A percentile compares a stretch with the other conserved stretches of the same genome.
These are phyloP conservation scores for Acanthurus lineatus DNA, from an alignment of 2,797 vertebrate species.

Conservation along the genomic window DNA sequence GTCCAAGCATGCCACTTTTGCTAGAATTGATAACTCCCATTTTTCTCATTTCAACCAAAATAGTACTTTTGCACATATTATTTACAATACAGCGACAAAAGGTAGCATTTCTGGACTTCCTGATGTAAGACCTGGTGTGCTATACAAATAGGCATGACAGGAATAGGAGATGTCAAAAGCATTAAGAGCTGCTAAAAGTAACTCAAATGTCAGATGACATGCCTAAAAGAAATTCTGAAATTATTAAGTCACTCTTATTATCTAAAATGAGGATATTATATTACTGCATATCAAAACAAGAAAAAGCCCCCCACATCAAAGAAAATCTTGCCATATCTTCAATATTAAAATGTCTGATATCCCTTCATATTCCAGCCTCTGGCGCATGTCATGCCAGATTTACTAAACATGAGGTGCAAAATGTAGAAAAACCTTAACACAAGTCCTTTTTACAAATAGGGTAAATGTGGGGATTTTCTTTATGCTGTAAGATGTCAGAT, in stretches of 20 bases:
- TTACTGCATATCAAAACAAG: conserved; percentile 28
- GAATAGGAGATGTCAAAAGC: not conserved
- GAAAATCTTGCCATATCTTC: conserved; percentile 4
- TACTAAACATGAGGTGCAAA: conserved; percentile 32
- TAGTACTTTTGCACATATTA: not conserved
- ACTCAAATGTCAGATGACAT: not conserved
- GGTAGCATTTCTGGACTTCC: not conserved
- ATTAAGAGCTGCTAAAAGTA: not conserved
- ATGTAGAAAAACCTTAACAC: not conserved
- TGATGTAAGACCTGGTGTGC: not conserved
- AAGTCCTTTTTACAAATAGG: not conserved
- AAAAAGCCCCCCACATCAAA: conserved; percentile 14
- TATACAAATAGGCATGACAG: conserved; percentile 7
- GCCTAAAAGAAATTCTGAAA: not conserved
- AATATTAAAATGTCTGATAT: conserved; percentile 17
- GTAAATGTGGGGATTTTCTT: not conserved
- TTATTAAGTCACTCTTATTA: not conserved
- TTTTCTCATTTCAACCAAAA: not conserved
- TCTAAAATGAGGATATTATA: not conserved
- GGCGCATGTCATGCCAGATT: conserved; percentile 25
- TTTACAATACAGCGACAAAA: not conserved
- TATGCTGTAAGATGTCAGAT: not conserved
- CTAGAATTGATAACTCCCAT: not conserved
- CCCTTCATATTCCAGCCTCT: conserved; percentile 17
- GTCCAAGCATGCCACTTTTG: conserved; percentile 5